Evolutionary conservation across 2,888 invertebrate genomes (phyloP).

Genomic region (Cephalotes varians): DNA sequence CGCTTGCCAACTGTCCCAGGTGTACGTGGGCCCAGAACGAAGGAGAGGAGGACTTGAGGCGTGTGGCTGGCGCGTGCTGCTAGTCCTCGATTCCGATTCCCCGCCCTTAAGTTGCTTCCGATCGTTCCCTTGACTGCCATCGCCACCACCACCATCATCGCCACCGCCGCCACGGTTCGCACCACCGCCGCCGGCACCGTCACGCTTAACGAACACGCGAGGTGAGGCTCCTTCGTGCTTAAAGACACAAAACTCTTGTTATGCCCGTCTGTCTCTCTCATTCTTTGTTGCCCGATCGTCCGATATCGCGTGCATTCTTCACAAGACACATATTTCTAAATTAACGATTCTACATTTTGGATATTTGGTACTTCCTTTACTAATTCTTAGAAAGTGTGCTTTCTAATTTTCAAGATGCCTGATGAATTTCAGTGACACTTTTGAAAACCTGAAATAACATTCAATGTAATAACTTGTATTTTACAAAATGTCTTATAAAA

Average conservation of each 20-base stretch:
- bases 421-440: neutral
- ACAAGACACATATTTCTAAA: neutral
- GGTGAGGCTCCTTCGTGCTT: constrained; percentile 48
- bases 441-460: neutral
- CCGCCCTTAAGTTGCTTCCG: constrained; percentile 77
- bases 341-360: neutral
- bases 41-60: constrained; percentile 77
- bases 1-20: constrained; percentile 86
- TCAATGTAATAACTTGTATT: too few species aligned
- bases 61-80: constrained; percentile 85
- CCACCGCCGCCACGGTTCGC: constrained; percentile 44
- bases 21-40: constrained; percentile 74
- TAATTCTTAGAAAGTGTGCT: neutral
- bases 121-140: constrained; percentile 74
- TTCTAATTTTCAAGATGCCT: neutral
- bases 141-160: constrained; percentile 49
- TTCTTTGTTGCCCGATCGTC: constrained; percentile 1
- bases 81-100: constrained; percentile 78
- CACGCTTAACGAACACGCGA: constrained; percentile 74
- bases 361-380: neutral
- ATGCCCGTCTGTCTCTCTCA: neutral
- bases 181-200: constrained; percentile 66
- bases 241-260: constrained; percentile 43
- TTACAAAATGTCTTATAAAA: neutral
- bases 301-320: constrained; percentile 5